Evolutionary conservation across 2,888 invertebrate genomes (phyloP), one percentile per base, ranked within the genome.

Genomic region (Drosophila cognata): DNA sequence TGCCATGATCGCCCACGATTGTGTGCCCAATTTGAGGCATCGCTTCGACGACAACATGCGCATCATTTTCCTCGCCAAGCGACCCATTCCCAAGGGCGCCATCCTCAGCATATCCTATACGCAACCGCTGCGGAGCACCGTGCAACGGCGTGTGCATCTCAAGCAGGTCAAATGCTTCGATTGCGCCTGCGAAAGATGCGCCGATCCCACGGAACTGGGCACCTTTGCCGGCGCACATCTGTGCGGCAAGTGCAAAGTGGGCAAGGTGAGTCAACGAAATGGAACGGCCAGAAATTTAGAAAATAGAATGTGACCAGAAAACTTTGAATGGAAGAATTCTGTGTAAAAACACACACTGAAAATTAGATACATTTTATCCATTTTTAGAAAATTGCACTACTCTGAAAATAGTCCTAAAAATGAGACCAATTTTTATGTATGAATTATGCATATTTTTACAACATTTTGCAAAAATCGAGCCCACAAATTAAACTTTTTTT

Each of bases 1-100:
- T 0, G 94, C 96, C 8, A 95, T 96, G 94, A 94, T 96, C 92
- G 94, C 96, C 60, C 97, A 97, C 89, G 95, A 95, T 83, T 97
- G 97, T 90, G 94, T 94, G 73, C 95, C 96, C 31, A 97, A 97
- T 89, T 96, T 96, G 1, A 94, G 95, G 57, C 96, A 96, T 89
- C 94, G 95, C 41, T 96, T 95, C 50, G 95, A 95, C 61, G 94
- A 95, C 18, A 94, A 95, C 55, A 94, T 94, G 91, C 93, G 94
- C 84, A 94, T 96, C 57, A 94, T 95, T 2, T 93, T 96, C 31
- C 94, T 95, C 81, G 96, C 96, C 21, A 95, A 95, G 11, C 93
- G 89, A 2, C 67, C 84, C 18, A 96, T 97, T 62, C 92, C 94
- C 58, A 96, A 96, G 93, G 96, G 96, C 6, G 95, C 95, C 51